These are phyloP conservation scores for Cantharis rufa DNA, from an alignment of 2,888 invertebrate species.

Conservation along the genomic window DNA sequence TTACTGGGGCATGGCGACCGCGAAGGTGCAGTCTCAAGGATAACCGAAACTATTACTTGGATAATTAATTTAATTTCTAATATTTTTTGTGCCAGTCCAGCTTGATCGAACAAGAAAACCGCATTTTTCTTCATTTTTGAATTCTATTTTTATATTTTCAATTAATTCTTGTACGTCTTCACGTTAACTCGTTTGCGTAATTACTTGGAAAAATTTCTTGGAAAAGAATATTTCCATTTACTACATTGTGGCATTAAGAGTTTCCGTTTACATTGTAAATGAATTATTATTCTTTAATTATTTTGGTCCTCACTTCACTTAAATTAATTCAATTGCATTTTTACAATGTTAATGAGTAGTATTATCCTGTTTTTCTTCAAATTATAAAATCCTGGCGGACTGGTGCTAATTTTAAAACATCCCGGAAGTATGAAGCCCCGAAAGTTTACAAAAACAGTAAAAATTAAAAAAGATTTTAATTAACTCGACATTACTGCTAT, in stretches of 20 bases:
- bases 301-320: neutral
- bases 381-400: no score
- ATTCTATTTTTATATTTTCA: neutral
- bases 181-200: neutral
- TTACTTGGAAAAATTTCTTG: neutral
- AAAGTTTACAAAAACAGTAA: no score
- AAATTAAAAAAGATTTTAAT: no score
- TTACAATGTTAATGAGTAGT: neutral
- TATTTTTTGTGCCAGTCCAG: neutral
- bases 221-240: neutral
- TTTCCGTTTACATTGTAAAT: neutral
- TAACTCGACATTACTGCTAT: no score
- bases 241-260: neutral
- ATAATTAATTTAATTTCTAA: neutral
- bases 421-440: no score
- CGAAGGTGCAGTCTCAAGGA: conserved; percentile 1
- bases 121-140: neutral
- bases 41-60: neutral
- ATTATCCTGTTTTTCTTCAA: no score
- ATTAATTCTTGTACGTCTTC: neutral
- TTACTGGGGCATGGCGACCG: neutral
- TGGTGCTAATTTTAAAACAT: no score
- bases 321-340: neutral
- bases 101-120: neutral
- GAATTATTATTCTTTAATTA: neutral